Base-by-base conservation (phyloP, 1,140 invertebrate genomes). In the Diabrotica undecimpunctata region DNA sequence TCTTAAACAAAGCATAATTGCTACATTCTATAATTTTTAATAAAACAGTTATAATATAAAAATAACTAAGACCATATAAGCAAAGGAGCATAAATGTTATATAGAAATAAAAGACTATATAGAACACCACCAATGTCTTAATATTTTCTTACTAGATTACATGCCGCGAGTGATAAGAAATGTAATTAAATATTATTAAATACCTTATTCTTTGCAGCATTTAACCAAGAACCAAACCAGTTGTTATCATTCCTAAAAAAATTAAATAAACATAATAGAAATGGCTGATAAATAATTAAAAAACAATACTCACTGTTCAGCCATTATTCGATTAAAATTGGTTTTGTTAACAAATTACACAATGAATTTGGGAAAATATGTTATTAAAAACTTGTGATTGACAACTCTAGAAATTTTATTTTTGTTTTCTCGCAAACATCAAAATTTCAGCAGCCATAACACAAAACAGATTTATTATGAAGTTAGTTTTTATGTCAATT, bases 161-260 rank as follows among this genome's bases (percentile, higher is more conserved):
- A 25, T 25, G 1, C 25, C 25, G 1, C 25, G 25, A 25, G 25
- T 25, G 25, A 25, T 25, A 25, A 2, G 1, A 25, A 25, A 25
- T 25, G 4, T 25, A 25, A 25, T 25, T 25, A 25, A 25, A 25
- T 25, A 25, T 25, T 25, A 25, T 53, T 37, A 54, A 25, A 69
- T 67, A 78, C 76, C 69, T 78, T 79, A 61, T 77, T 72, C 73
- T 78, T 79, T 6, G 77, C 78, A 14, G 78, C 76, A 67, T 58
- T 76, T 12, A 79, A 70, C 78, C 78, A 79, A 14, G 76, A 77
- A 38, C 74, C 74, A 57, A 78, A 74, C 77, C 77, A 79, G 62
- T 70, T 74, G 60, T 72, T 62, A 38, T 62, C 61, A 39, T 46
- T 37, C 13, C 52, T 54, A 10, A 62, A 62, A 54, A 41, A 53